Evolutionary conservation across 2,113 vertebrate genomes (phyloP), one percentile per base, ranked within the genome.

Genomic region (Dromas ardeola): DNA sequence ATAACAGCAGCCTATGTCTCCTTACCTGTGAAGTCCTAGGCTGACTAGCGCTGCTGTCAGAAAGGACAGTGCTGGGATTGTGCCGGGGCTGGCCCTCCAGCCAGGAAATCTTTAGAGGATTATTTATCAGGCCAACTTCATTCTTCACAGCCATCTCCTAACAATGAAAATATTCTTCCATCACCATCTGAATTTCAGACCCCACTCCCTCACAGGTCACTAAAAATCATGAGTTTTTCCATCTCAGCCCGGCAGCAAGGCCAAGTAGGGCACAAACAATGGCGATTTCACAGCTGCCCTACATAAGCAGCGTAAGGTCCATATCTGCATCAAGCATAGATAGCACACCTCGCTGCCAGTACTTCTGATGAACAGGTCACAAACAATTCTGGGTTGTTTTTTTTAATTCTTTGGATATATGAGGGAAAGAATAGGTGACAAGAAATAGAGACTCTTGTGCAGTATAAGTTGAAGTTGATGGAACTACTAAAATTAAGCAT

Each of bases 91-190:
- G 97, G 56, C 99, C 98, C 92, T 99, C 99, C 86, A 99, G 96
- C 99, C 99, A 99, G 25, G 98, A 98, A 82, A 99, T 98, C 98
- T 99, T 99, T 93, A 99, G 97, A 50, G 99, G 99, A 86, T 99
- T 99, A 93, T 96, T 97, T 9, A 97, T 97, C 78, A 99, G 97
- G 67, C 99, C 99, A 47, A 96, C 98, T 98, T 99, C 99, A 95
- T 99, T 99, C 97, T 98, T 99, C 78, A 98, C 98, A 70, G 99
- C 99, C 97, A 99, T 98, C 91, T 99, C 99, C 99, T 99, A 95
- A 74, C 93, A 95, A 90, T 18, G 23, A 95, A 76, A 95, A 87
- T 2, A 76, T 42, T 40, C 30, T 61, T 38, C 58, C 58, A 42
- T 89, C 47, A 95, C 5, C 56, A 66, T 6, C 70, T 38, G 26